Percentiles rank a stretch among this genome's conserved stretches.
These are phyloP conservation scores for Perognathus longimembris DNA, from an alignment of 2,113 vertebrate genomes.

Conservation along the genomic window DNA sequence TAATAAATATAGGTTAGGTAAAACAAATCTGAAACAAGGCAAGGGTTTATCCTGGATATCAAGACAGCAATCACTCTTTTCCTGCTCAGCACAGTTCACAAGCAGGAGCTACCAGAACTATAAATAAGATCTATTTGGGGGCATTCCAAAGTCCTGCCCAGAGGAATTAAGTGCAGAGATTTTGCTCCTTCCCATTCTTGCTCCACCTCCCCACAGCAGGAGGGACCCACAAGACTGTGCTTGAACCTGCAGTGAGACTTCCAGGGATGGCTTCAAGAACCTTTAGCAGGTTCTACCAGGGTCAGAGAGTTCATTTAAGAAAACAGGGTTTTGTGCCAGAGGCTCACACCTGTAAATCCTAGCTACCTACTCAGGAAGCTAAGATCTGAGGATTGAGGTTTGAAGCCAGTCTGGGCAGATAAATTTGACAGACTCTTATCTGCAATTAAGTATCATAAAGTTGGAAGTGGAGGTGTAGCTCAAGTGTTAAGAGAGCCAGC, in stretches of 20 bases:
- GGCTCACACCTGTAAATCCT: too few species aligned
- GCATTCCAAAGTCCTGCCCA: slow-evolving; percentile 48
- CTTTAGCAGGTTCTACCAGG: background rate
- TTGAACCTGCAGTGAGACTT: background rate
- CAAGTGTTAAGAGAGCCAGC: too few species aligned
- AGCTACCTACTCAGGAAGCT: too few species aligned
- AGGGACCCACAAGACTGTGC: background rate
- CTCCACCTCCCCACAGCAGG: background rate
- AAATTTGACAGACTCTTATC: too few species aligned
- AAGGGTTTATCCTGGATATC: slow-evolving; percentile 28
- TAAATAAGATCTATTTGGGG: slow-evolving; percentile 51
- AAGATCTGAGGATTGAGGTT: too few species aligned
- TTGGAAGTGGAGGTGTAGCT: too few species aligned
- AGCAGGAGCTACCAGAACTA: background rate
- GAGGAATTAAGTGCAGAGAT: slow-evolving; percentile 21
- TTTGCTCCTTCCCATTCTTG: slow-evolving; percentile 5
- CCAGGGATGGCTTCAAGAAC: background rate
- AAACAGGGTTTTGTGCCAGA: background rate
- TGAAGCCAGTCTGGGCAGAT: too few species aligned
- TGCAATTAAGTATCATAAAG: too few species aligned
- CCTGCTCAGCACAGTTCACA: slow-evolving; percentile 37
- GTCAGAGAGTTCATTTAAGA: background rate
- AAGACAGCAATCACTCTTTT: slow-evolving; percentile 1
- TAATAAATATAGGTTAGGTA: slow-evolving; percentile 8
- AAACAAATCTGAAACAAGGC: slow-evolving; percentile 45